Conservation (phyloP, 1,140 invertebrate species). For the Sesamia nonagrioides region DNA sequence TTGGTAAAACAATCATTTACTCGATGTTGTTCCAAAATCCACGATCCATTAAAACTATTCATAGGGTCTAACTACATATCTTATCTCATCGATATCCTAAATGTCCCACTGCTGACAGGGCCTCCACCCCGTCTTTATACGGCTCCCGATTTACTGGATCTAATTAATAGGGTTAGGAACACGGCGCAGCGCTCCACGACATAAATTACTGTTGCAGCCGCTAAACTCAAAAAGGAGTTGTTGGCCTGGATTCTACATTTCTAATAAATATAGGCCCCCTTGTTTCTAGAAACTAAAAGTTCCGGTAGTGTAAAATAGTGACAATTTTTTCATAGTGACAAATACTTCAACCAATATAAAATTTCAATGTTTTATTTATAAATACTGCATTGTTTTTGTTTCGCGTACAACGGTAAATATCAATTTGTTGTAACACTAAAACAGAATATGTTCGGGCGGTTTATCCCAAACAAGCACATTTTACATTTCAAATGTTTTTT, state of each 20-base stretch:
- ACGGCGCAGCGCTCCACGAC: slow-evolving; percentile 8
- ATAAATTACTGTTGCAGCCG: slow-evolving; percentile 15
- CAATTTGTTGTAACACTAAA: too few species aligned
- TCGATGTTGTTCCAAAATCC: neutral
- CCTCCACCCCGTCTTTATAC: slow-evolving; percentile 14
- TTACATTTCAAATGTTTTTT: too few species aligned
- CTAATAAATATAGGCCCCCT: neutral
- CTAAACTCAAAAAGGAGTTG: neutral
- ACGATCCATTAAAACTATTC: neutral
- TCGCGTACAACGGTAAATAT: too few species aligned
- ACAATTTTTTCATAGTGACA: too few species aligned
- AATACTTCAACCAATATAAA: too few species aligned
- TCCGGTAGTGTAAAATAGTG: too few species aligned
- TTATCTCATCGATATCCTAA: slow-evolving; percentile 6
- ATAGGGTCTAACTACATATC: neutral
- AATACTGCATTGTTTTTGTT: too few species aligned
- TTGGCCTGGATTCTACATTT: neutral
- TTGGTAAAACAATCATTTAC: neutral
- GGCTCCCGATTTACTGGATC: neutral
- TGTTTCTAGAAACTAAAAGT: neutral
- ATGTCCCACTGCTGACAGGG: slow-evolving; percentile 13
- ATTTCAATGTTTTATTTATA: too few species aligned
- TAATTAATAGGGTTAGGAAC: slow-evolving; percentile 29
- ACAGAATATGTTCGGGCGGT: too few species aligned
- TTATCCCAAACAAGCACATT: too few species aligned